Conservation (phyloP, 64 coral and sea anemone genomes). For the Stichodactyla mertensii region DNA sequence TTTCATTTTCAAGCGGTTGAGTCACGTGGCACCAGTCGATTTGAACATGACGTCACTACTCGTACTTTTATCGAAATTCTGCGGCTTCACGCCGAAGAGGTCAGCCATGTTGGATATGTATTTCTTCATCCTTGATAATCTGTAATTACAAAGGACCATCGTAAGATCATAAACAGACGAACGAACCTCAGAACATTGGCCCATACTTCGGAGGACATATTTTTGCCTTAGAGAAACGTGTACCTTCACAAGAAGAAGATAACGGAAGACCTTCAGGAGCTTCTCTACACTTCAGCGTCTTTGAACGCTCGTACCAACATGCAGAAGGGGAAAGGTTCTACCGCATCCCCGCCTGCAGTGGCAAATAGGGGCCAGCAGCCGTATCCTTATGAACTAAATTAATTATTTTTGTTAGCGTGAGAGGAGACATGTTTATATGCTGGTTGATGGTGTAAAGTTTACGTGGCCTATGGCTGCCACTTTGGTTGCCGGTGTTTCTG, state of each 20-base stretch:
- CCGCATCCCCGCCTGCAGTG: conserved; percentile 62
- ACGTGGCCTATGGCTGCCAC: conserved; percentile 37
- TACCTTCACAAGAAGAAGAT: conserved; percentile 18
- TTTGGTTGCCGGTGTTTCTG: conserved; percentile 43
- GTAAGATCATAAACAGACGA: conserved; percentile 36
- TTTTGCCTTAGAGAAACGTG: conserved; percentile 18
- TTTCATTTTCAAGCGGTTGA: conserved; percentile 13
- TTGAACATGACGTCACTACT: conserved; percentile 89
- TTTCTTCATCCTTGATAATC: conserved; percentile 87
- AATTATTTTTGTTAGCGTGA: background rate
- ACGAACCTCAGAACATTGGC: conserved; percentile 37
- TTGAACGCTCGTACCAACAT: conserved; percentile 80
- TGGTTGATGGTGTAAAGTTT: conserved; percentile 17
- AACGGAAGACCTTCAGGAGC: conserved; percentile 96
- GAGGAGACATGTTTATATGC: conserved; percentile 1
- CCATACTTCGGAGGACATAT: conserved; percentile 30
- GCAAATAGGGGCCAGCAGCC: conserved; percentile 29
- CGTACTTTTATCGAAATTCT: conserved; percentile 70
- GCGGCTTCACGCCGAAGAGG: conserved; percentile 96
- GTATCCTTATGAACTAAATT: conserved; percentile 58
- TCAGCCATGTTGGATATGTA: conserved; percentile 93
- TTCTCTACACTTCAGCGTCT: conserved; percentile 80
- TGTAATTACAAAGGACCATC: conserved; percentile 70
- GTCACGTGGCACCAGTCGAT: conserved; percentile 34
- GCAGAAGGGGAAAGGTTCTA: conserved; percentile 87